Conservation (phyloP, 2,888 invertebrate genomes). For the Acanthococcus lagerstroemiae region DNA sequence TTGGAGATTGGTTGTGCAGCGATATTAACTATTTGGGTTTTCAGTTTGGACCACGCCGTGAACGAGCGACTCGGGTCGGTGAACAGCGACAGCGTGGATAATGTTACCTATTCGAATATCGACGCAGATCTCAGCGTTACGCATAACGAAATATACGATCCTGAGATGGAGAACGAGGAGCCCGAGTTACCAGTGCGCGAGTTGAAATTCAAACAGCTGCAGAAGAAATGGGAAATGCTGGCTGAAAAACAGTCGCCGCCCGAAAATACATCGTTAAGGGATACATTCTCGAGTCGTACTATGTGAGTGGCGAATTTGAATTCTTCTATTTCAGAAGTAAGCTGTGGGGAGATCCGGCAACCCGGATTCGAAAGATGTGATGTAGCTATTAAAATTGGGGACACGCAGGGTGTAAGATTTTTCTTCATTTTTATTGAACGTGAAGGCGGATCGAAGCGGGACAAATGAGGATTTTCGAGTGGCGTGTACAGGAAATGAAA, state of each 20-base stretch:
- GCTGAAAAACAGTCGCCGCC: slow-evolving; percentile 47
- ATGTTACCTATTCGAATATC: slow-evolving; percentile 1
- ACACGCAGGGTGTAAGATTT: too few species aligned
- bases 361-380: too few species aligned
- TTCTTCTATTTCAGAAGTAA: too few species aligned
- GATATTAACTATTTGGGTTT: too few species aligned
- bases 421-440: too few species aligned
- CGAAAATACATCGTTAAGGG: slow-evolving; percentile 32
- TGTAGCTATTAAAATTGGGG: too few species aligned
- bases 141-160: neutral
- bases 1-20: too few species aligned
- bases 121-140: slow-evolving; percentile 4
- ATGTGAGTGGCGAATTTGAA: slow-evolving; percentile 1
- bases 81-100: slow-evolving; percentile 1
- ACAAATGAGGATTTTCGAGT: too few species aligned
- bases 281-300: neutral
- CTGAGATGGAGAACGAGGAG: slow-evolving; percentile 6
- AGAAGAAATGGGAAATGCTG: slow-evolving; percentile 71
- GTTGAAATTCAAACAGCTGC: slow-evolving; percentile 61
- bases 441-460: too few species aligned
- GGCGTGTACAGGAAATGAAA: too few species aligned
- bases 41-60: slow-evolving; percentile 11
- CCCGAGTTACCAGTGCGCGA: slow-evolving; percentile 24
- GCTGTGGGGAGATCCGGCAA: too few species aligned
- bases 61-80: too few species aligned